Conservation (phyloP, 1,140 invertebrate genomes). For the Drosophila fuyamai region DNA sequence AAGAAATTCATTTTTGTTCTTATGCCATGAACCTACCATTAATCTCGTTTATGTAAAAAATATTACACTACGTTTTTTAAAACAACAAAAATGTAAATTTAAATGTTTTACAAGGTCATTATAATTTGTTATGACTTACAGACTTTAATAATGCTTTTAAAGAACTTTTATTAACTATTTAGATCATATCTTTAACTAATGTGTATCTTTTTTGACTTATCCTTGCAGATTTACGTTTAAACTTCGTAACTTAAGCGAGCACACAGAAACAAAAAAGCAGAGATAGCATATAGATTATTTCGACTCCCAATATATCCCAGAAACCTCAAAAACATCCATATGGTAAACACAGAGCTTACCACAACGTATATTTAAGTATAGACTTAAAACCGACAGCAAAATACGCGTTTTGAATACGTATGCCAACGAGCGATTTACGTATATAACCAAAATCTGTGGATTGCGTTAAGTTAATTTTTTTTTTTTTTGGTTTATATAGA, state of each 20-base stretch:
- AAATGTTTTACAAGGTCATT: too few relatives aligned
- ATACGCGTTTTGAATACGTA: constrained; percentile 26
- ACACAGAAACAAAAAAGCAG: constrained; percentile 15
- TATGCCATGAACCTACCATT: too few relatives aligned
- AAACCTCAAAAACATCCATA: constrained; percentile 15
- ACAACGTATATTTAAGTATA: constrained; percentile 14
- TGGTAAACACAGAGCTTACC: constrained; percentile 36
- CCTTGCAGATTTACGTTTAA: constrained; percentile 14
- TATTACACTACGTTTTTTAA: too few relatives aligned
- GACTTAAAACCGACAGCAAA: constrained; percentile 9
- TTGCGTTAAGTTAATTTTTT: constrained; percentile 1
- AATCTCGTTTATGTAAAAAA: too few relatives aligned
- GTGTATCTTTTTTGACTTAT: background rate
- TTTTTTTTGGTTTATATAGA: constrained; percentile 11
- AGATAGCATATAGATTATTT: constrained; percentile 5
- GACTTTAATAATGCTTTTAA: too few relatives aligned
- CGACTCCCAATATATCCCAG: constrained; percentile 3
- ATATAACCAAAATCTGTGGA: constrained; percentile 11
- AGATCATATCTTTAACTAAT: background rate
- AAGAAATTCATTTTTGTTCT: too few relatives aligned
- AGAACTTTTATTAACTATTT: too few relatives aligned
- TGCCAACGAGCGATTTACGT: constrained; percentile 25
- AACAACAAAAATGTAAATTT: too few relatives aligned
- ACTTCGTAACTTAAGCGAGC: constrained; percentile 14
- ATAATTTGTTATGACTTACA: too few relatives aligned